Evolutionary conservation across 2,113 vertebrate species (phyloP).

Genomic region (Carlito syrichta): DNA sequence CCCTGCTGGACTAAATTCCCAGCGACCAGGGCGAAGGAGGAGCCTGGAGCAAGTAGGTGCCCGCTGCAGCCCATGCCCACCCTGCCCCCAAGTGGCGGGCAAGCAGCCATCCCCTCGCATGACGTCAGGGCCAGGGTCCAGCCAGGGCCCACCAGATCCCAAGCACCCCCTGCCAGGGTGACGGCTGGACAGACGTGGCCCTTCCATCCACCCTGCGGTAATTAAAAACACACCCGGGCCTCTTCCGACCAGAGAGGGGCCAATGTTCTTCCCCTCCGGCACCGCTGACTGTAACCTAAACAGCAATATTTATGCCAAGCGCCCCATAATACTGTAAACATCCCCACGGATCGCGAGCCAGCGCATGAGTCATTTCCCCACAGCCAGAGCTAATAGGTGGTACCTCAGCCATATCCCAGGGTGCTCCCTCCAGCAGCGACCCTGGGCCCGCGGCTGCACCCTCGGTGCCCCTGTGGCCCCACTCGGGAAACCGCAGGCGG

Average conservation of each 20-base stretch:
- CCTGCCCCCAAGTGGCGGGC: not conserved
- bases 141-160: slow-evolving; percentile 30
- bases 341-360: slow-evolving; percentile 70
- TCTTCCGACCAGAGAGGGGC: slow-evolving; percentile 55
- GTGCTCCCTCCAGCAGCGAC: slow-evolving; percentile 43
- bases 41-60: not conserved
- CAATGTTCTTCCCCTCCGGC: slow-evolving; percentile 75
- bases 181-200: slow-evolving; percentile 45
- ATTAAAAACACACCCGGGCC: slow-evolving; percentile 74
- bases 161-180: not conserved
- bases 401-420: slow-evolving; percentile 66
- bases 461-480: not conserved
- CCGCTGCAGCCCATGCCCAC: not conserved
- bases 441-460: not conserved
- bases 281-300: slow-evolving; percentile 71
- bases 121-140: not conserved
- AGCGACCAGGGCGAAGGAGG: not conserved
- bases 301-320: slow-evolving; percentile 78
- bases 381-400: slow-evolving; percentile 72
- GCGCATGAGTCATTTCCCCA: slow-evolving; percentile 75
- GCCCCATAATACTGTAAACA: slow-evolving; percentile 77
- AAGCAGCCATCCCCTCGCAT: not conserved
- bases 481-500: slow-evolving; percentile 37
- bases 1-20: not conserved
- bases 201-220: slow-evolving; percentile 47